Evolutionary conservation across 53 echinoderm and acorn worm genomes (phyloP).

Genomic region (Henricia sp.): DNA sequence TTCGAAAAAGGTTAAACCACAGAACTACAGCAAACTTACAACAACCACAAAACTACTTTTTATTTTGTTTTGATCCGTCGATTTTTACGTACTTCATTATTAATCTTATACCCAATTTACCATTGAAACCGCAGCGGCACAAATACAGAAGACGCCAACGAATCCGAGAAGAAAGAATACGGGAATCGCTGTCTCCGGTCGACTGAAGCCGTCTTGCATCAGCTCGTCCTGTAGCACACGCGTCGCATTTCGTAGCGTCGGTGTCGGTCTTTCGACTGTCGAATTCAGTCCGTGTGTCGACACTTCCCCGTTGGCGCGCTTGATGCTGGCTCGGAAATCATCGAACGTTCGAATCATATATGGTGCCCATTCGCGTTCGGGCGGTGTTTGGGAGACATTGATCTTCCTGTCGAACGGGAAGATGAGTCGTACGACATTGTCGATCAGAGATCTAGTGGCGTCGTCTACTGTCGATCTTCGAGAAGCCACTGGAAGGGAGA

Average conservation of each 20-base stretch:
- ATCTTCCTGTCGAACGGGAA: neutral
- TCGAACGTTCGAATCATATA: neutral
- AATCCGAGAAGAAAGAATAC: constrained; percentile 24
- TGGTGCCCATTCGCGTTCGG: neutral
- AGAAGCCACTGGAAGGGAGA: too few relatives aligned
- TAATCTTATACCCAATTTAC: too few relatives aligned
- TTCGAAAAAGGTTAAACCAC: too few relatives aligned
- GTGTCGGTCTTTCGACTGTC: neutral
- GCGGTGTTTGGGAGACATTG: constrained; percentile 17
- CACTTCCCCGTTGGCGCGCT: neutral
- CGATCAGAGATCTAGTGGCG: neutral
- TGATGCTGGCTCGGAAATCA: neutral
- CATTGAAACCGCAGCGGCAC: constrained; percentile 6
- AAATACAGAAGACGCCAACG: constrained; percentile 21
- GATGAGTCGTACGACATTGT: neutral
- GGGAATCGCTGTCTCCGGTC: constrained; percentile 9
- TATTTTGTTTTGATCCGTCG: too few relatives aligned
- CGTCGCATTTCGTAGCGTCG: neutral
- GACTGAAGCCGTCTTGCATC: neutral
- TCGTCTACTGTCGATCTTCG: neutral
- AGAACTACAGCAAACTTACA: too few relatives aligned
- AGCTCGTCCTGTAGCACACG: neutral
- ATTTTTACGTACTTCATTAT: too few relatives aligned
- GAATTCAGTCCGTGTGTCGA: neutral
- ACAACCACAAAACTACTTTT: too few relatives aligned